Conservation (phyloP, 2,113 vertebrate genomes). For the Asarcornis scutulata region DNA sequence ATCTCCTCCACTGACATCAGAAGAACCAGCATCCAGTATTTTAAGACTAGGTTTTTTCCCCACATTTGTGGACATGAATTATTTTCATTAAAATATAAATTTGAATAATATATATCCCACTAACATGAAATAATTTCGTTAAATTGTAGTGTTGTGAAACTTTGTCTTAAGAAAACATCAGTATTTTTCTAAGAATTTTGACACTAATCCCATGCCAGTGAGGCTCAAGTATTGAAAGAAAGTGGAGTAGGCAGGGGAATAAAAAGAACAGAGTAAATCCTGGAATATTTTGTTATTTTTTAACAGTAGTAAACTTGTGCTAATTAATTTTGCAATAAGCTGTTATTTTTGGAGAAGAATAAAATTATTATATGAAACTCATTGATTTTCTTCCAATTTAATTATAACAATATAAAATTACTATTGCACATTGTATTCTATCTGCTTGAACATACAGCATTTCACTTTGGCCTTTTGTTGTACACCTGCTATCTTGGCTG, state of each 20-base stretch:
- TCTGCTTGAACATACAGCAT: not conserved
- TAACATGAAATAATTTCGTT: conserved; percentile 13
- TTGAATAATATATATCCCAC: not conserved
- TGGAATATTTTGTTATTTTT: not conserved
- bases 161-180: not conserved
- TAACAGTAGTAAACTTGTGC: not conserved
- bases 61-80: not conserved
- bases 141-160: not conserved
- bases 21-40: not conserved
- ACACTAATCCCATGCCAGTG: not conserved
- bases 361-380: not conserved
- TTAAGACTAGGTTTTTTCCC: not conserved
- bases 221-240: not conserved
- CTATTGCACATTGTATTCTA: not conserved
- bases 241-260: not conserved
- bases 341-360: not conserved
- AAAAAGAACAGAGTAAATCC: not conserved
- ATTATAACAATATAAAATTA: not conserved
- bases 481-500: not conserved
- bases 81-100: not conserved
- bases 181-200: not conserved
- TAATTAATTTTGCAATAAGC: not conserved
- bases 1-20: not conserved
- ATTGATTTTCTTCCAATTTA: not conserved
- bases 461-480: not conserved